Conservation (phyloP, 2,797 vertebrate genomes). For the Spheniscus humboldti region DNA sequence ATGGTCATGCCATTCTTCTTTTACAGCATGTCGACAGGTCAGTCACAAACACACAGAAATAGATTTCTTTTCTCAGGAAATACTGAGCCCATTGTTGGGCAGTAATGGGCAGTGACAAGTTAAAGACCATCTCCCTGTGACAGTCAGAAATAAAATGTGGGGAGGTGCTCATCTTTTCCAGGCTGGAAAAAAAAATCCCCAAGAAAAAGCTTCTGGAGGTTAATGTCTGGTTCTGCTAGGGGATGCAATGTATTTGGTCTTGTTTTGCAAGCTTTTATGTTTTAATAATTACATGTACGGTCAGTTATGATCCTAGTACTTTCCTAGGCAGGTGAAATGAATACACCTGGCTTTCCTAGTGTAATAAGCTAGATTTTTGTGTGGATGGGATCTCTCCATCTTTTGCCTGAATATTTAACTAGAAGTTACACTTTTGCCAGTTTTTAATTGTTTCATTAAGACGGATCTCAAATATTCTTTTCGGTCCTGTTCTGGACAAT, state of each 20-base stretch:
- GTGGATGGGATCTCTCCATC: neutral
- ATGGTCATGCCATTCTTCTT: neutral
- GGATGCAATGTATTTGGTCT: neutral
- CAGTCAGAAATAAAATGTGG: neutral
- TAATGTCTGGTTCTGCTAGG: neutral
- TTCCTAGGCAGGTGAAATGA: neutral
- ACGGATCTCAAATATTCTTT: neutral
- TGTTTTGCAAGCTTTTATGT: neutral
- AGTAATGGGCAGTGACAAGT: neutral
- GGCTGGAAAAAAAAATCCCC: neutral
- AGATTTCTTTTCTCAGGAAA: neutral
- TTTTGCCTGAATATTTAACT: neutral
- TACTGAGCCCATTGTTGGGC: neutral
- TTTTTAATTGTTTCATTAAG: neutral
- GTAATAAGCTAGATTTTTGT: neutral
- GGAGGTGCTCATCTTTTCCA: neutral
- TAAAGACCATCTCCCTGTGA: neutral
- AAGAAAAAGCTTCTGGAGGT: neutral
- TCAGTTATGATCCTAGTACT: neutral
- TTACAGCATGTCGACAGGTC: neutral
- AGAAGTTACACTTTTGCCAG: neutral
- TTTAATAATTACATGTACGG: neutral
- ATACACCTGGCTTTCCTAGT: neutral
- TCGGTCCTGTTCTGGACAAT: neutral
- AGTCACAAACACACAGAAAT: neutral